Percentiles rank a stretch among this genome's conserved stretches.
Evolutionary conservation across 2,797 vertebrate genomes (phyloP).

Genomic region (Scleropages formosus): DNA sequence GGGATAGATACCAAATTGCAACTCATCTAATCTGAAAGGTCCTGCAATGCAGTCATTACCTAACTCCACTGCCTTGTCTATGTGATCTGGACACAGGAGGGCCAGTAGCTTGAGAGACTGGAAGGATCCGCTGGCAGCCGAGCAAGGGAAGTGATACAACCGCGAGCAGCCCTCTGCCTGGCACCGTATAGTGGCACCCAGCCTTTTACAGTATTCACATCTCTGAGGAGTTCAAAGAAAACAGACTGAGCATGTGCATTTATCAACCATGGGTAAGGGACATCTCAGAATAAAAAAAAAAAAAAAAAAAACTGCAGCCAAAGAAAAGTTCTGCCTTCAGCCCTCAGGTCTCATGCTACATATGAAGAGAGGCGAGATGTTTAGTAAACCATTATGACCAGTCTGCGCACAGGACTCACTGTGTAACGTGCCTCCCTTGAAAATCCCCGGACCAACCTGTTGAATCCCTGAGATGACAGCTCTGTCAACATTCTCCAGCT

Average conservation of each 20-base stretch:
- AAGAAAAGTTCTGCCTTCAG: too few relatives aligned
- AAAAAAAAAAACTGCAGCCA: neutral
- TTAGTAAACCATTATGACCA: neutral
- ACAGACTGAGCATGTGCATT: neutral
- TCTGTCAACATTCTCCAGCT: conserved; percentile 84
- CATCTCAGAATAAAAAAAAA: neutral
- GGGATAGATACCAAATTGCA: neutral
- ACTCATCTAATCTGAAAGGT: neutral
- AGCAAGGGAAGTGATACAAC: conserved; percentile 97
- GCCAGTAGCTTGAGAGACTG: conserved; percentile 88
- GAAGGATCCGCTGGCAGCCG: conserved; percentile 91
- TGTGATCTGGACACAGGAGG: conserved; percentile 90
- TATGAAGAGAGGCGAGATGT: neutral
- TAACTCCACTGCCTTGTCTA: conserved; percentile 42
- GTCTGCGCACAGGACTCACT: neutral
- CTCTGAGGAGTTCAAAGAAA: conserved; percentile 65
- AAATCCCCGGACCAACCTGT: conserved; percentile 69
- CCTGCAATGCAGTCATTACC: neutral
- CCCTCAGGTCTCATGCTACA: neutral
- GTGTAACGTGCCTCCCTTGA: too few relatives aligned
- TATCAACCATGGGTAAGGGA: neutral
- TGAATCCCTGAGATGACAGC: conserved; percentile 99
- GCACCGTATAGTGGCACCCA: conserved; percentile 92
- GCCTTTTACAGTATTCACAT: conserved; percentile 93
- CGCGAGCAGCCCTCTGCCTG: conserved; percentile 82